A percentile compares a stretch with the other conserved stretches of the same genome.
phyloP scores from a whole-genome alignment of 2,113 vertebrate genomes.

The Passer domesticus region DNA sequence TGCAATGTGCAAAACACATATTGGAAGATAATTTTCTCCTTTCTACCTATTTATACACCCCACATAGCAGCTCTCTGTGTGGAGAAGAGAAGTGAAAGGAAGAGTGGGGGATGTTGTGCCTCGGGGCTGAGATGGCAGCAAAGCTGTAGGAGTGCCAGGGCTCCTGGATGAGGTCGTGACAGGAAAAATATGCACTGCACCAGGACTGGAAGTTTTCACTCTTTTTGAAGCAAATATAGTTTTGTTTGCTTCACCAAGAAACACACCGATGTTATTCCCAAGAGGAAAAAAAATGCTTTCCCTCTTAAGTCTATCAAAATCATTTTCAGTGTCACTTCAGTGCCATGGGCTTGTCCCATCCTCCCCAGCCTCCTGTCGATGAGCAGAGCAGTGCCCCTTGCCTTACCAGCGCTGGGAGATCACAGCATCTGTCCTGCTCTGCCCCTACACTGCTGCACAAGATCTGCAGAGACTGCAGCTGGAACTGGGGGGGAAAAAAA shows the following conservation, averaged over 20 bases:
- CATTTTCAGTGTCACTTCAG: background rate
- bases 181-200: background rate
- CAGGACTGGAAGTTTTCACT: background rate
- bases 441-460: slow-evolving; percentile 84
- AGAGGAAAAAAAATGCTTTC: background rate
- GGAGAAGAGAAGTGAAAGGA: background rate
- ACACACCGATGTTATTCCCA: background rate
- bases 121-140: background rate
- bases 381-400: background rate
- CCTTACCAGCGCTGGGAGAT: slow-evolving; percentile 86
- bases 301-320: background rate
- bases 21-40: background rate
- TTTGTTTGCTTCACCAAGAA: background rate
- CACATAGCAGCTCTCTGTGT: background rate
- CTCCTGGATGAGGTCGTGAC: background rate
- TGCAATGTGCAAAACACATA: background rate
- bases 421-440: slow-evolving; percentile 86
- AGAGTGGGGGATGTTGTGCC: background rate
- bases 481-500: slow-evolving; percentile 71
- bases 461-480: slow-evolving; percentile 88
- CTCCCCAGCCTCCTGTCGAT: background rate
- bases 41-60: background rate
- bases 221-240: background rate
- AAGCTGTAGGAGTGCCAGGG: background rate
- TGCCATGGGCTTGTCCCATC: background rate